Evolutionary conservation across 2,888 invertebrate genomes (phyloP), one percentile per base, ranked within the genome.

Genomic region (Euzophera pinguis): DNA sequence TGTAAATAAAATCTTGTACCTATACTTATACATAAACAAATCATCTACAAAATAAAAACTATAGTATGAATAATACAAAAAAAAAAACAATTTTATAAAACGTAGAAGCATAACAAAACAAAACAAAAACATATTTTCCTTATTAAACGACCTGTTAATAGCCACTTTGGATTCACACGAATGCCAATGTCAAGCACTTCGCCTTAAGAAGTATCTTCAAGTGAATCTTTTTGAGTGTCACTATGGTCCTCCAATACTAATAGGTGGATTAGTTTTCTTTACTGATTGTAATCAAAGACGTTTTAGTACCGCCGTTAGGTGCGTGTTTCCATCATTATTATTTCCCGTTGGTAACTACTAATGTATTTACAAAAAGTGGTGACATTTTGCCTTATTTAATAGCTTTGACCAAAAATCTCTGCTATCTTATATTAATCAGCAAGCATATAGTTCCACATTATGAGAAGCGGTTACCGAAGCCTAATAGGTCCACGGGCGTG

Each of bases 191-290:
- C 55, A 54, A 56, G 53, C 47, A 17, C 53, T 56, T 56, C 53
- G 41, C 59, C 61, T 64, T 64, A 69, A 64, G 45, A 48, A 54
- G 55, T 51, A 51, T 53, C 57, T 59, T 49, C 43, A 59, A 66
- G 63, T 59, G 63, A 62, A 61, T 63, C 58, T 54, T 50, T 54
- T 56, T 59, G 64, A 66, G 63, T 68, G 63, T 58, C 59, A 60
- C 61, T 65, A 70, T 70, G 71, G 66, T 59, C 60, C 59, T 63
- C 64, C 66, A 75, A 75, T 76, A 75, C 75, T 75, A 78, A 78
- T 78, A 65, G 69, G 60, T 59, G 68, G 75, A 78, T 79, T 74
- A 74, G 71, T 76, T 75, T 76, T 71, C 70, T 67, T 70, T 65
- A 69, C 69, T 65, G 74, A 76, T 75, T 67, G 69, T 73, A 64